phyloP scores from a whole-genome alignment of 64 coral and sea anemone genomes.

The Catalaphyllia jardinei region DNA sequence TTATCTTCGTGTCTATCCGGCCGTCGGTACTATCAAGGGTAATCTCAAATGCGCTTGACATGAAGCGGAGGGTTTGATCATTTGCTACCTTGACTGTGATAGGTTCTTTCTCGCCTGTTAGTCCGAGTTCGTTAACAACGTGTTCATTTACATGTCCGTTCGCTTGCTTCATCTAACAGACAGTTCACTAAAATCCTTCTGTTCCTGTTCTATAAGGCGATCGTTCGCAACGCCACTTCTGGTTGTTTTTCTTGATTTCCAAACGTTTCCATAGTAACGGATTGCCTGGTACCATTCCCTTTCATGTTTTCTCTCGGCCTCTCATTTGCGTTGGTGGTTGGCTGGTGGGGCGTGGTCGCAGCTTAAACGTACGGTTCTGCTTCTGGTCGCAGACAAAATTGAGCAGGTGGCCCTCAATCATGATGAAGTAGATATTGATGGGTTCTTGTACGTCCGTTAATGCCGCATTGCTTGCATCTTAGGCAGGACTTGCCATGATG shows the following conservation, averaged over 20 bases:
- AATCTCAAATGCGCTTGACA: conserved; percentile 8
- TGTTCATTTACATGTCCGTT: conserved; percentile 41
- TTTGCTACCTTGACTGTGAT: conserved; percentile 62
- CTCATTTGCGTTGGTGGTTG: neutral
- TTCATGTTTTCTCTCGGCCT: neutral
- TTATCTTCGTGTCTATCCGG: conserved; percentile 35
- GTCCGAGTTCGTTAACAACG: conserved; percentile 31
- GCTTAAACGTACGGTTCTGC: neutral
- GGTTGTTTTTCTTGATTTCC: neutral
- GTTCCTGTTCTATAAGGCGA: neutral
- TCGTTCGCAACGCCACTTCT: conserved; percentile 8
- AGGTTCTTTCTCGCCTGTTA: conserved; percentile 21
- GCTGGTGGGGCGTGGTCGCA: neutral
- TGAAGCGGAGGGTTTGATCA: conserved; percentile 25
- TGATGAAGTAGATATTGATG: conserved; percentile 47
- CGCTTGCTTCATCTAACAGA: conserved; percentile 31
- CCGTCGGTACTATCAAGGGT: conserved; percentile 26
- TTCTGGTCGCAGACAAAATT: neutral
- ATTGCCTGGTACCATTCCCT: conserved; percentile 6
- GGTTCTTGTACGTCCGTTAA: conserved; percentile 43
- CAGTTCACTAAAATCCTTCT: conserved; percentile 31
- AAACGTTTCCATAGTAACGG: neutral
- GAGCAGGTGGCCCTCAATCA: neutral
- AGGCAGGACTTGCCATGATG: conserved; percentile 35
- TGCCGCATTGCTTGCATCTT: conserved; percentile 31